phyloP scores from a whole-genome alignment of 2,113 vertebrate species.

The Otocyon megalotis region DNA sequence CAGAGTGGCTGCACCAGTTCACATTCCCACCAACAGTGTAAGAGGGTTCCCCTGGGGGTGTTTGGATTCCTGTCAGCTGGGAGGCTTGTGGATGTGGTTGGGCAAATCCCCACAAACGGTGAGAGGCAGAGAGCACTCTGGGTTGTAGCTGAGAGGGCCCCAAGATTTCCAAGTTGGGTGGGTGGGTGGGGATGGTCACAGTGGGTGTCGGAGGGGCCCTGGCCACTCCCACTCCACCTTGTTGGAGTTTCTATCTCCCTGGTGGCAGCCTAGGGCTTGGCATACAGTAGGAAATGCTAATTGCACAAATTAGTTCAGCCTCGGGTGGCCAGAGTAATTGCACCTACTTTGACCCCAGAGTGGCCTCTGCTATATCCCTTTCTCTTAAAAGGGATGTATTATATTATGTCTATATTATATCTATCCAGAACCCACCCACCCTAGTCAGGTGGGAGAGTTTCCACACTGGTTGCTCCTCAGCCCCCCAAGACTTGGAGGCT shows the following conservation, averaged over 20 bases:
- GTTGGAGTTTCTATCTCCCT: not conserved
- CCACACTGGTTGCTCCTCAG: accelerated
- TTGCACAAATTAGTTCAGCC: not conserved
- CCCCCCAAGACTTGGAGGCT: not conserved
- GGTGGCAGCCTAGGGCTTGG: not conserved
- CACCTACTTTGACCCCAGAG: not conserved
- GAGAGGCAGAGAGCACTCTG: not conserved
- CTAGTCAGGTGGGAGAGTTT: not conserved
- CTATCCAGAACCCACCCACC: not conserved
- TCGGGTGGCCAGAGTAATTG: accelerated
- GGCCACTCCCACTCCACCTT: no score
- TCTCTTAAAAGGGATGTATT: not conserved
- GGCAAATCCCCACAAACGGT: not conserved
- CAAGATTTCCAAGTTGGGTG: not conserved
- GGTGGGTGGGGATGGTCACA: not conserved
- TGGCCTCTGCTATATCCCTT: not conserved
- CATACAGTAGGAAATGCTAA: not conserved
- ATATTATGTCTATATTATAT: not conserved
- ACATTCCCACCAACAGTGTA: no score
- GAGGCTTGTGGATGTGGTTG: not conserved
- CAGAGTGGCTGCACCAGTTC: no score
- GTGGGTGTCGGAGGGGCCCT: not conserved
- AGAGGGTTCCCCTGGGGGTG: not conserved
- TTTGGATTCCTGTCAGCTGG: not conserved
- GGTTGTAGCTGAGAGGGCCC: not conserved